Percentiles rank a stretch among this genome's conserved stretches.
Evolutionary conservation across 2,797 vertebrate genomes (phyloP).

Genomic region (Chrysolophus pictus): DNA sequence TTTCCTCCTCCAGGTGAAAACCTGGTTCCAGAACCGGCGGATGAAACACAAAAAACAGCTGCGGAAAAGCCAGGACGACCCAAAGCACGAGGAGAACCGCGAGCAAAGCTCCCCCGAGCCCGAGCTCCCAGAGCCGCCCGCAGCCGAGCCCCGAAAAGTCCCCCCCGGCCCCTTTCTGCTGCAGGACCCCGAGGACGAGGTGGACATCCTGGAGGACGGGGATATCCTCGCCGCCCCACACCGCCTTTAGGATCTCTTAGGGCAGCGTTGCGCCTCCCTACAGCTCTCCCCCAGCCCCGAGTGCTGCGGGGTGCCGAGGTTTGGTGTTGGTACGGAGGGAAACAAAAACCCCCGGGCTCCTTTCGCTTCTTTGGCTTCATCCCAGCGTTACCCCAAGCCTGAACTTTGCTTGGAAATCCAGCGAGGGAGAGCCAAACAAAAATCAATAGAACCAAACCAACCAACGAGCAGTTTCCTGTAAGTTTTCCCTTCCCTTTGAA

Average conservation of each 20-base stretch:
- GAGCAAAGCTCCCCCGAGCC: conserved; percentile 84
- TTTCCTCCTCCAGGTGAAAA: conserved; percentile 86
- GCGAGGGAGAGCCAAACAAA: accelerated
- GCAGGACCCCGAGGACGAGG: conserved; percentile 91
- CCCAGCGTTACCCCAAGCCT: background rate
- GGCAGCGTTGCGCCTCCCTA: background rate
- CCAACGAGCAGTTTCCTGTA: background rate
- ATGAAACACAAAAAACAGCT: conserved; percentile 99
- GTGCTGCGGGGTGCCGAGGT: background rate
- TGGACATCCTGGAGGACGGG: conserved; percentile 92
- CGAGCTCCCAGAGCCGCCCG: conserved; percentile 78
- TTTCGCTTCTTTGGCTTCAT: background rate
- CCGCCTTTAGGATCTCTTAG: conserved; percentile 58
- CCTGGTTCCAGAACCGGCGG: conserved; percentile 97
- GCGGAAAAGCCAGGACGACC: conserved; percentile 92
- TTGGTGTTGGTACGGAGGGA: background rate
- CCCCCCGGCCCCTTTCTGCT: conserved; percentile 80
- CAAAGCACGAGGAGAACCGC: conserved; percentile 84
- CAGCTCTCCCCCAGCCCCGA: background rate
- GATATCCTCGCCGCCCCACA: conserved; percentile 66
- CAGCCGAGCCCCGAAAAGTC: conserved; percentile 66
- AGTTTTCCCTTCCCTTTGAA: background rate
- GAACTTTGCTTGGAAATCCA: background rate
- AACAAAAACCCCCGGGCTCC: background rate
- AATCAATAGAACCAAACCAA: background rate